Percentiles rank a stretch among this genome's conserved stretches.
These are phyloP conservation scores for Agelaius tricolor DNA, from an alignment of 2,113 vertebrate genomes.

Conservation along the genomic window DNA sequence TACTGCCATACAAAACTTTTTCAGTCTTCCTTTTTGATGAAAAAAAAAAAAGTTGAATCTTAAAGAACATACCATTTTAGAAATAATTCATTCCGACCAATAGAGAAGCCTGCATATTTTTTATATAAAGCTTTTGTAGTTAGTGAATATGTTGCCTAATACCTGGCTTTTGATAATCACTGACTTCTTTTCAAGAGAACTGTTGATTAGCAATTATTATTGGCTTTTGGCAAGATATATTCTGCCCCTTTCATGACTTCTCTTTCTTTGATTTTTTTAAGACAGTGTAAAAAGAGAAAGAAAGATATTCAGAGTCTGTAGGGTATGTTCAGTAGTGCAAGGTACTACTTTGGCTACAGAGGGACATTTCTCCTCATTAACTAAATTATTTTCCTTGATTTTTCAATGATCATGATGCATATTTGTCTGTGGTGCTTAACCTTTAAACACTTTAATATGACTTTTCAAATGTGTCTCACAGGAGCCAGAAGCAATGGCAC, in stretches of 20 bases:
- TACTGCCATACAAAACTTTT: neutral
- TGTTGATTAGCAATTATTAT: neutral
- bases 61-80: neutral
- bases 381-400: conserved; percentile 57
- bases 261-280: neutral
- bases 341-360: conserved; percentile 25
- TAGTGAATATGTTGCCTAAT: neutral
- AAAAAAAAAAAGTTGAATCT: neutral
- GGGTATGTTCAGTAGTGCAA: conserved; percentile 30
- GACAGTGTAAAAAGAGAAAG: neutral
- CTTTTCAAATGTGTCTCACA: conserved; percentile 42
- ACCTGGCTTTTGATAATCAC: neutral
- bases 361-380: conserved; percentile 17
- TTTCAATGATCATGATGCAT: conserved; percentile 61
- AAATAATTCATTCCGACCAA: neutral
- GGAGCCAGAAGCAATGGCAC: neutral
- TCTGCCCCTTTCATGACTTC: neutral
- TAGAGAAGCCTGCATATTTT: neutral
- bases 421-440: conserved; percentile 65
- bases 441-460: conserved; percentile 41
- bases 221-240: neutral
- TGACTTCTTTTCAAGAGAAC: neutral
- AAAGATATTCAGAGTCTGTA: conserved; percentile 41
- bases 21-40: neutral
- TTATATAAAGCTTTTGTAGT: neutral